Evolutionary conservation across 2,888 invertebrate species (phyloP), one percentile per base, ranked within the genome.

Genomic region (Drosophila mayaguana): DNA sequence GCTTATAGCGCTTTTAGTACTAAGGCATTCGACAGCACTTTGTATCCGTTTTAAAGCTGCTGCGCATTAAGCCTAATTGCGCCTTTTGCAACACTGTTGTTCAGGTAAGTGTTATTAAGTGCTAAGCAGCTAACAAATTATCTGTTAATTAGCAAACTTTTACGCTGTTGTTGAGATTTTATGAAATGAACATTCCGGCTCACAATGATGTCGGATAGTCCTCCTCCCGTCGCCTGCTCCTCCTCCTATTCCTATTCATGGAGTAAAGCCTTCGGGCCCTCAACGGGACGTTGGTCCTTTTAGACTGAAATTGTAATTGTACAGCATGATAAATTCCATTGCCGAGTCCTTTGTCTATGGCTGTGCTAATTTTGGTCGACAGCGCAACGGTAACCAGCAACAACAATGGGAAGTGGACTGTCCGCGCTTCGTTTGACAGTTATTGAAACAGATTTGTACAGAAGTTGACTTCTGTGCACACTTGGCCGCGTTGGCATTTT

Each of bases 131-230:
- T 20, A 16, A 25, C 40, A 62, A 55, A 63, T 48, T 48, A 32
- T 43, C 55, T 32, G 68, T 66, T 82, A 88, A 88, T 88, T 88
- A 85, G 88, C 65, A 66, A 67, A 82, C 60, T 85, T 81, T 74
- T 66, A 34, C 54, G 70, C 56, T 70, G 65, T 40, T 63, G 56
- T 53, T 43, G 46, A 20, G 36, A 48, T 48, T 48, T 69, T n/a
- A 68, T 48, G 34, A 36, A 56, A 61, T 65, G 46, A 61, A 34
- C 51, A 40, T 36, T 38, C 20, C 20, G 34, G n/a, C 46, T 40
- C 2, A 46, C 46, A 67, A 36, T 46, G 40, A 18, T 20, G 32
- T 20, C 14, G 34, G 8, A 9, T 6, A 18, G 20, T 8, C 6
- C 32, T 51, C 48, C 1, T 34, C 28, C 2, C 28, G 7, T 34